Percentiles rank a stretch among this genome's conserved stretches.
These are phyloP conservation scores for Myopa testacea DNA, from an alignment of 2,888 invertebrate species.

Conservation along the genomic window DNA sequence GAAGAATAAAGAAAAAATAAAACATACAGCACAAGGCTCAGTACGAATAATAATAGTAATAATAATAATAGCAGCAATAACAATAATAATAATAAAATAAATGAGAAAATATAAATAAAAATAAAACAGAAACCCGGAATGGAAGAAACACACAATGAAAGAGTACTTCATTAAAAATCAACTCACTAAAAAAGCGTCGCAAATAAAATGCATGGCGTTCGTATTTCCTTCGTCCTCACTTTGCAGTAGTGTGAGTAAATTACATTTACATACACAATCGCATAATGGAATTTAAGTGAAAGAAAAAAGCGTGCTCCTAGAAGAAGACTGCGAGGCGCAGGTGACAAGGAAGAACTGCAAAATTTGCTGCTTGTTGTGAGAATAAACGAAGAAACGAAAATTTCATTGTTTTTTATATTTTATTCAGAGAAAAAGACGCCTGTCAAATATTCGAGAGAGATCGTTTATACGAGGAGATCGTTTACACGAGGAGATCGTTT, in stretches of 20 bases:
- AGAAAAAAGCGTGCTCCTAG: not conserved
- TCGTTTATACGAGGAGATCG: too few relatives aligned
- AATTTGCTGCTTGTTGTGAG: too few relatives aligned
- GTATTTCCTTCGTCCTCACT: not conserved
- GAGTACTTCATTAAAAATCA: constrained; percentile 36
- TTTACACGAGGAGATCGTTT: too few relatives aligned
- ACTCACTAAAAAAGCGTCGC: constrained; percentile 8
- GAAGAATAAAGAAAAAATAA: not conserved
- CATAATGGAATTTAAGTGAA: constrained; percentile 16
- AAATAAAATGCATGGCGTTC: not conserved
- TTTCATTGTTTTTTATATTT: too few relatives aligned
- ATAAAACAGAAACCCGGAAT: not conserved
- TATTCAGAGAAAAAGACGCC: too few relatives aligned
- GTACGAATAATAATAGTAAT: constrained; percentile 7
- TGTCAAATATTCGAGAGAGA: too few relatives aligned
- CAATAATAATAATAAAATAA: not conserved
- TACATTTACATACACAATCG: constrained; percentile 11
- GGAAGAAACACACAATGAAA: constrained; percentile 20
- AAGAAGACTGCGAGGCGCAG: not conserved
- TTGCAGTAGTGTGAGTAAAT: constrained; percentile 20
- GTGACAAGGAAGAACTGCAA: not conserved
- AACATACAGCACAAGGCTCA: constrained; percentile 16
- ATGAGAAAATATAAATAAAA: not conserved
- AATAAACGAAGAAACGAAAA: too few relatives aligned
- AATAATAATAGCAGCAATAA: constrained; percentile 10